Conservation (phyloP, 2,113 vertebrate species). For the Gymnarchus niloticus region DNA sequence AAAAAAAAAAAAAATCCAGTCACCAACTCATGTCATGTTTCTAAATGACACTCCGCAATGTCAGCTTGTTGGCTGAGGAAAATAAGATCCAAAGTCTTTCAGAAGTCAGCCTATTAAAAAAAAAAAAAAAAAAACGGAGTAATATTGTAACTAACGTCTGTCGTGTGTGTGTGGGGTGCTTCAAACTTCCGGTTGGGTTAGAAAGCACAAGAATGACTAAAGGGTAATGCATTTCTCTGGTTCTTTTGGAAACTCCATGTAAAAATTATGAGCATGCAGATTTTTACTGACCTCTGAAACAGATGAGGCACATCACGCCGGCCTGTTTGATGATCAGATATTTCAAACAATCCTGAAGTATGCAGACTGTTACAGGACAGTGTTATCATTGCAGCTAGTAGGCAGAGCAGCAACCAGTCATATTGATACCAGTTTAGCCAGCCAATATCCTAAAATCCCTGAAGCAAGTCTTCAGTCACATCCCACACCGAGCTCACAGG, state of each 20-base stretch:
- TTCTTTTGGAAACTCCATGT: background rate
- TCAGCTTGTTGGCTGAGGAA: background rate
- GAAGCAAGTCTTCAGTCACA: background rate
- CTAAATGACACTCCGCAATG: background rate
- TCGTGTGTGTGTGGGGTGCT: background rate
- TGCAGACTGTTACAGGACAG: conserved; percentile 31
- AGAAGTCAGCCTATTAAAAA: background rate
- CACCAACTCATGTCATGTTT: background rate
- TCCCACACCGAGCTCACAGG: background rate
- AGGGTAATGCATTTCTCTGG: background rate
- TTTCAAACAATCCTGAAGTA: conserved; percentile 20
- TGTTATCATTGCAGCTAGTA: conserved; percentile 29
- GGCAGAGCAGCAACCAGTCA: background rate
- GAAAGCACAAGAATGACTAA: background rate
- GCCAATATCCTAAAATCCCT: background rate
- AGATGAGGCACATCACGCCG: no score
- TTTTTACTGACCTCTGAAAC: background rate
- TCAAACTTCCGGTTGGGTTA: background rate
- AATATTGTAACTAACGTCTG: background rate
- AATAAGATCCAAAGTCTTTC: background rate
- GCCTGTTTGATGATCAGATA: background rate
- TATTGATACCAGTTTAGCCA: conserved; percentile 2
- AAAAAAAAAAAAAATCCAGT: conserved; percentile 8
- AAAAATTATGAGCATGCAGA: background rate
- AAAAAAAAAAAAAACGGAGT: background rate